Percentiles rank a stretch among this genome's conserved stretches.
These are phyloP conservation scores for Hippocampus mohnikei DNA, from an alignment of 2,113 vertebrate species.

Conservation along the genomic window DNA sequence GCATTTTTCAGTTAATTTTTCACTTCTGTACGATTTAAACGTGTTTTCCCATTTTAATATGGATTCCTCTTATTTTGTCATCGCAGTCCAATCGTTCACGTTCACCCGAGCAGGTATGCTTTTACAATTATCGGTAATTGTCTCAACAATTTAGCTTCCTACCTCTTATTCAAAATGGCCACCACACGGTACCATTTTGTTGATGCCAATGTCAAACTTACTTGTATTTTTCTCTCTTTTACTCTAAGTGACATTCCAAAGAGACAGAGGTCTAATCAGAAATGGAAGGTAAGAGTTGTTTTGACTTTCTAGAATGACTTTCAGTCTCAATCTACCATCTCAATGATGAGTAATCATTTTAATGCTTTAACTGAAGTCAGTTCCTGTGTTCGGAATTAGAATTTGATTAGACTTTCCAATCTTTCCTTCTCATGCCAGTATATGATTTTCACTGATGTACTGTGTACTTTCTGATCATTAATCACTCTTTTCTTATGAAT, in stretches of 20 bases:
- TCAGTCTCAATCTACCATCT: slow-evolving; percentile 3
- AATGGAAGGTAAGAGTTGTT: slow-evolving; percentile 84
- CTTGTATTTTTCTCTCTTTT: slow-evolving; percentile 20
- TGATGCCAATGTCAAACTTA: background rate
- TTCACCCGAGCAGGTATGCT: slow-evolving; percentile 80
- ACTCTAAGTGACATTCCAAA: slow-evolving; percentile 87
- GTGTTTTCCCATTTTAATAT: slow-evolving; percentile 2
- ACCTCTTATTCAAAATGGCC: background rate
- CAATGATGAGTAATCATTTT: slow-evolving; percentile 21
- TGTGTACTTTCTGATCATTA: slow-evolving; percentile 64
- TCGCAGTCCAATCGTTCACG: slow-evolving; percentile 83
- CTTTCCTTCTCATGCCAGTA: slow-evolving; percentile 27
- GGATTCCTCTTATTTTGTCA: slow-evolving; percentile 65
- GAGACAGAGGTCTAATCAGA: slow-evolving; percentile 92
- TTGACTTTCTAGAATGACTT: slow-evolving; percentile 14
- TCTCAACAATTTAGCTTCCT: background rate
- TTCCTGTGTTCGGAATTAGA: slow-evolving; percentile 21
- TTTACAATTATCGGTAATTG: background rate
- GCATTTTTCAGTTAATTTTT: background rate
- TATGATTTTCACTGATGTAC: slow-evolving; percentile 47
- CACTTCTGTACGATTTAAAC: background rate
- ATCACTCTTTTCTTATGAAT: slow-evolving; percentile 56
- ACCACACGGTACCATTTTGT: slow-evolving; percentile 2
- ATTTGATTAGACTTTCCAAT: slow-evolving; percentile 44
- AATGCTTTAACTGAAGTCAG: slow-evolving; percentile 30